A percentile compares a stretch with the other conserved stretches of the same genome.
Conservation (phyloP, 2,797 vertebrate species). For the Schizopygopsis malacanthus region DNA sequence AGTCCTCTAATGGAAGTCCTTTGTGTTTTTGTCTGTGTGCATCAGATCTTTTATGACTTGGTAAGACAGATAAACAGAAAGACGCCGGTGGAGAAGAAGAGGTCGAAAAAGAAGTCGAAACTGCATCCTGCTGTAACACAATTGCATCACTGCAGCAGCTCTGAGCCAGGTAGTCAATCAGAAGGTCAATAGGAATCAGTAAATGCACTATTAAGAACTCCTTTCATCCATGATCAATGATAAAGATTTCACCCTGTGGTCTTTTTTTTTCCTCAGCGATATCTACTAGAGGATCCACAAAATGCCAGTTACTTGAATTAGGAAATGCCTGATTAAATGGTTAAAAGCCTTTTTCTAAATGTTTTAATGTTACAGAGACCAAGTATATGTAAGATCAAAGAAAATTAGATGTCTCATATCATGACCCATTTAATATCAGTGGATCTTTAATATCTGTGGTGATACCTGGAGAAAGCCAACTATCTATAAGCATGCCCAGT, state of each 20-base stretch:
- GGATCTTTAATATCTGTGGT: not conserved
- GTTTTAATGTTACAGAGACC: not conserved
- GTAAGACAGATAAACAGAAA: conserved; percentile 99
- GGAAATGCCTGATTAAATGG: not conserved
- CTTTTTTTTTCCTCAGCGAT: not conserved
- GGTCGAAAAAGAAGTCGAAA: conserved; percentile 94
- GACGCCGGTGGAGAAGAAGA: conserved; percentile 99
- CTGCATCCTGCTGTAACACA: conserved; percentile 94
- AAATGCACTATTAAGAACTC: not conserved
- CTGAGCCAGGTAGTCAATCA: conserved; percentile 89
- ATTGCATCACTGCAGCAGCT: conserved; percentile 80
- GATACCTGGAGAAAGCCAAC: not conserved
- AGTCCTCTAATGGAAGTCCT: not conserved
- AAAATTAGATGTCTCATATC: not conserved
- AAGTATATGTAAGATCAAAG: not conserved
- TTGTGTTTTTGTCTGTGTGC: conserved; percentile 8
- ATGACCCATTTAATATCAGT: not conserved
- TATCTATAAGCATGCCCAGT: not conserved
- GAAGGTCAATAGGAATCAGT: not conserved
- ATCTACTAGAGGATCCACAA: not conserved
- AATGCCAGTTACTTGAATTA: not conserved
- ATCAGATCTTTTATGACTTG: conserved; percentile 99
- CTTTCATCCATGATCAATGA: conserved; percentile 2
- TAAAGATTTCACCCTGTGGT: not conserved
- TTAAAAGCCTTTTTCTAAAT: not conserved